These are phyloP conservation scores for Macquaria australasica DNA, from an alignment of 2,113 vertebrate species.

Conservation along the genomic window DNA sequence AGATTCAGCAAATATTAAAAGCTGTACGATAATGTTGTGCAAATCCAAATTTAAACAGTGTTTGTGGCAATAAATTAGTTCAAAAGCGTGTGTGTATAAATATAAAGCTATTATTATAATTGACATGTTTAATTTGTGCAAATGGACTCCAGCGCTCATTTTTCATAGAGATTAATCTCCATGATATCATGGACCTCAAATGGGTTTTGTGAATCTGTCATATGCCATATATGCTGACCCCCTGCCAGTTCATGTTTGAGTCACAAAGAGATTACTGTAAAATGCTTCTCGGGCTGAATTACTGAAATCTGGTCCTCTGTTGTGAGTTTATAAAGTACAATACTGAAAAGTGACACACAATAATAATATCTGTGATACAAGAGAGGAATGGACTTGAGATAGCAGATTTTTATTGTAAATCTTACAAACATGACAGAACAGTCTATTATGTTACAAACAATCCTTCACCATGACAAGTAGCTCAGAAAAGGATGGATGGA, in stretches of 20 bases:
- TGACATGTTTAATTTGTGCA: conserved; percentile 5
- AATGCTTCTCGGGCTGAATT: conserved; percentile 12
- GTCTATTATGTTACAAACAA: not conserved
- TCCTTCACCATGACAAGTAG: not conserved
- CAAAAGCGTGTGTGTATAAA: too few relatives aligned
- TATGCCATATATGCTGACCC: not conserved
- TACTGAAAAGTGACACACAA: not conserved
- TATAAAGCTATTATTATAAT: not conserved
- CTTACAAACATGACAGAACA: not conserved
- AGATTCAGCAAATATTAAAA: conserved; percentile 10
- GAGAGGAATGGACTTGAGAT: not conserved
- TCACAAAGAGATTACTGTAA: conserved; percentile 45
- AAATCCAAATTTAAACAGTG: not conserved
- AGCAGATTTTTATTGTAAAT: not conserved
- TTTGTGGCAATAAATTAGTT: not conserved
- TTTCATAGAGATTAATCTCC: conserved; percentile 20
- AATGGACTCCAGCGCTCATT: not conserved
- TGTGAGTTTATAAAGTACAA: not conserved
- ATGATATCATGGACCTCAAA: conserved; percentile 16
- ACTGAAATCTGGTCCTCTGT: not conserved
- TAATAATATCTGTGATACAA: not conserved
- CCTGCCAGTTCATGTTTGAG: not conserved
- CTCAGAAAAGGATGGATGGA: not conserved
- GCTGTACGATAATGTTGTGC: not conserved
- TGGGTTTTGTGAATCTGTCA: not conserved